These are phyloP conservation scores for Oreocharis arfaki DNA, from an alignment of 2,113 vertebrate species.

Conservation along the genomic window DNA sequence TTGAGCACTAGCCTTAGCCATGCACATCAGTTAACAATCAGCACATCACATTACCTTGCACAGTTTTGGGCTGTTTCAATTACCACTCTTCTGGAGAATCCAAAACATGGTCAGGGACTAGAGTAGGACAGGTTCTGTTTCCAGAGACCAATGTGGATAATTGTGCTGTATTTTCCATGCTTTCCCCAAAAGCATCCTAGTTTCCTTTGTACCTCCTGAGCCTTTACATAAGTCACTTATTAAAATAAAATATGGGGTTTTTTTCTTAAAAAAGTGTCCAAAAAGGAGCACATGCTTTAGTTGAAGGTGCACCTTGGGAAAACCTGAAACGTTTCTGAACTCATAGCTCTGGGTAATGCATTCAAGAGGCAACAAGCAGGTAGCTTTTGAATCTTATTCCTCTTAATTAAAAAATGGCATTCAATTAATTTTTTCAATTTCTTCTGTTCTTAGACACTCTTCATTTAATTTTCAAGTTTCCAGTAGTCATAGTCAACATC, in stretches of 20 bases:
- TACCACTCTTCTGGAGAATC: neutral
- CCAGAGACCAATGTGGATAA: neutral
- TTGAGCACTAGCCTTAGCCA: neutral
- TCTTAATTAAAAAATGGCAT: neutral
- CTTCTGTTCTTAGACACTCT: neutral
- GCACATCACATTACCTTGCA: too few species aligned
- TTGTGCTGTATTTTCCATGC: neutral
- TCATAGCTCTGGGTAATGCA: neutral
- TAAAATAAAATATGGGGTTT: accelerated
- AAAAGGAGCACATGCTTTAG: neutral
- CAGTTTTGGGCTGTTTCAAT: neutral
- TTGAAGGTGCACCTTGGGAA: neutral
- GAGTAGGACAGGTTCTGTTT: neutral
- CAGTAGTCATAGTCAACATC: neutral
- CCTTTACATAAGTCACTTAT: neutral
- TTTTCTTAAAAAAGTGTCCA: neutral
- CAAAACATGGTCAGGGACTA: neutral
- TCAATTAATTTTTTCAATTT: accelerated
- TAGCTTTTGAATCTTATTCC: neutral
- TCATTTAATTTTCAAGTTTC: neutral
- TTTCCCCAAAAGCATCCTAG: neutral
- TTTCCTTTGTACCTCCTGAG: neutral
- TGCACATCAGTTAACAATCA: neutral
- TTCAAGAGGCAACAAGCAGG: neutral
- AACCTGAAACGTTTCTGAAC: neutral